A percentile compares a stretch with the other conserved stretches of the same genome.
Conservation (phyloP, 2,888 invertebrate genomes). For the Abscondita cerata region DNA sequence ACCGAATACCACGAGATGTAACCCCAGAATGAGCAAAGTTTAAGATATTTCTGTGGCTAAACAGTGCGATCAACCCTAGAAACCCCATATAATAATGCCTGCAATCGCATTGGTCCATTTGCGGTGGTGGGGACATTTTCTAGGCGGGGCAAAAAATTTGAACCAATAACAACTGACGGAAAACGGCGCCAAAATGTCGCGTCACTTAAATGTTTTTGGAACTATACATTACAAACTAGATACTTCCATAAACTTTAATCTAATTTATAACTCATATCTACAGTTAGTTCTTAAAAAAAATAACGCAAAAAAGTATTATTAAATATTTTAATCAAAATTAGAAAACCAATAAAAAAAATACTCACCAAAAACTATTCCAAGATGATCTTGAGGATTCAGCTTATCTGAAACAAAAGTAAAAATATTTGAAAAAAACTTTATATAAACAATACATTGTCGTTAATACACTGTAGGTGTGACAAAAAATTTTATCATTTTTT, state of each 20-base stretch:
- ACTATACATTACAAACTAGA: conserved; percentile 51
- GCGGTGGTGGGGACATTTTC: conserved; percentile 41
- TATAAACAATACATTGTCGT: too few species aligned
- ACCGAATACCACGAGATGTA: conserved; percentile 42
- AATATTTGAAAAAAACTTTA: too few species aligned
- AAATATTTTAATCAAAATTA: too few species aligned
- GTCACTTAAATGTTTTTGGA: conserved; percentile 55
- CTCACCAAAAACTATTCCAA: background rate
- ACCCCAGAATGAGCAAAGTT: conserved; percentile 45
- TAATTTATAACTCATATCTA: conserved; percentile 43
- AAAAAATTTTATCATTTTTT: too few species aligned
- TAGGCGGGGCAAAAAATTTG: conserved; percentile 33
- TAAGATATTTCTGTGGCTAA: conserved; percentile 41
- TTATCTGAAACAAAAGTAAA: conserved; percentile 7
- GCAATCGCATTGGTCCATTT: conserved; percentile 24
- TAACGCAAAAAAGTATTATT: too few species aligned
- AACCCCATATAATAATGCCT: conserved; percentile 31
- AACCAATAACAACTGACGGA: conserved; percentile 42
- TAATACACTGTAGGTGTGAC: too few species aligned
- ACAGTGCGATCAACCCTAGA: conserved; percentile 39
- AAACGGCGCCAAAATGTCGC: conserved; percentile 58
- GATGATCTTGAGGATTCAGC: background rate
- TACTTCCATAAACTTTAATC: conserved; percentile 49
- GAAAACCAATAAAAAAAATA: background rate
- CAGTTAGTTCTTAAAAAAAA: background rate